Percentiles rank a stretch among this genome's conserved stretches.
Conservation (phyloP, 2,797 vertebrate genomes). For the Rhinella marina region DNA sequence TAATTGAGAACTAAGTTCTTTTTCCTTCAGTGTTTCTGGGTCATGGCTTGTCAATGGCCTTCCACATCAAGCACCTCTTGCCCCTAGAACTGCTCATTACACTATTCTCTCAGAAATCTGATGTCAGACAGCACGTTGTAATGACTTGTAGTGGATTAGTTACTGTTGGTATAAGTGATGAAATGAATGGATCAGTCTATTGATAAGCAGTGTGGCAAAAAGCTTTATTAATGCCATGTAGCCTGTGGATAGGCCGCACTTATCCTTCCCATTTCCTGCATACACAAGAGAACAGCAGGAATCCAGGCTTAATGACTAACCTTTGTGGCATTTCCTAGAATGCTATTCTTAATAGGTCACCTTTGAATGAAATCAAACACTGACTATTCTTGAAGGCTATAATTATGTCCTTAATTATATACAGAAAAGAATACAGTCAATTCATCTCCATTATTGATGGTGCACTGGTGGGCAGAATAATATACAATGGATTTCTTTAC, state of each 20-base stretch:
- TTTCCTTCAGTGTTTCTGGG: slow-evolving; percentile 49
- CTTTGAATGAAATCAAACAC: slow-evolving; percentile 19
- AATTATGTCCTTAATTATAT: slow-evolving; percentile 18
- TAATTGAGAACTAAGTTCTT: slow-evolving; percentile 51
- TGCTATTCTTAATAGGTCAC: slow-evolving; percentile 27
- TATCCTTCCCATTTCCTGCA: slow-evolving; percentile 19
- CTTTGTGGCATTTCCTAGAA: slow-evolving; percentile 39
- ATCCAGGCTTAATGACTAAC: slow-evolving; percentile 36
- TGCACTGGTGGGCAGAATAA: background rate
- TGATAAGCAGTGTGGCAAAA: background rate
- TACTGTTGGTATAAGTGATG: background rate
- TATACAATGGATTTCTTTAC: slow-evolving; percentile 20
- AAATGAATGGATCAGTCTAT: slow-evolving; percentile 5
- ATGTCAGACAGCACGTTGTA: background rate
- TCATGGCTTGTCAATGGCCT: slow-evolving; percentile 5
- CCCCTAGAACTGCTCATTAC: background rate
- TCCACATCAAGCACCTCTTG: background rate
- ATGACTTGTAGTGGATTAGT: background rate
- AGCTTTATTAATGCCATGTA: background rate
- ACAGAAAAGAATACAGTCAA: background rate
- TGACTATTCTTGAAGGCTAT: slow-evolving; percentile 11
- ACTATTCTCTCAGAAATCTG: background rate
- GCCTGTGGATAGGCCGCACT: background rate
- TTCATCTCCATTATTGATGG: background rate
- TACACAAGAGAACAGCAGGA: slow-evolving; percentile 32